A percentile compares a stretch with the other conserved stretches of the same genome.
Conservation (phyloP, 2,113 vertebrate genomes). For the Lophotis ruficrista region DNA sequence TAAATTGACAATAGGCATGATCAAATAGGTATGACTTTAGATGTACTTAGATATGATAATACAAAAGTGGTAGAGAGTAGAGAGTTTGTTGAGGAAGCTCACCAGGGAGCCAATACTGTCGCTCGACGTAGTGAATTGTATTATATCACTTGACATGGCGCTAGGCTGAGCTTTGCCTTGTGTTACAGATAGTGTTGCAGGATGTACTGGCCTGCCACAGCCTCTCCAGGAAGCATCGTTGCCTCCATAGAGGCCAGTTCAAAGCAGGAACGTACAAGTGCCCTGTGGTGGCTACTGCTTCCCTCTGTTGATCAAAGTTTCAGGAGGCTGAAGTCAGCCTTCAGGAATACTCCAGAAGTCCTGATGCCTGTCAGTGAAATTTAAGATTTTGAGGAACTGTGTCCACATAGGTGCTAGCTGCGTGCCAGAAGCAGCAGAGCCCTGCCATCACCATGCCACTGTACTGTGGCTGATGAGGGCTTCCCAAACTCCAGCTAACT, state of each 20-base stretch:
- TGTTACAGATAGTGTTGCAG: background rate
- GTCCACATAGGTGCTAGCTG: background rate
- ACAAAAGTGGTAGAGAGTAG: background rate
- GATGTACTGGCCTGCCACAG: background rate
- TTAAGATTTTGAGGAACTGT: background rate
- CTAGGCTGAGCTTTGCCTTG: background rate
- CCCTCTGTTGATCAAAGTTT: background rate
- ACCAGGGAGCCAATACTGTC: background rate
- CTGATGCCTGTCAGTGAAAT: background rate
- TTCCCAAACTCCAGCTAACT: background rate
- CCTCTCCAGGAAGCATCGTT: accelerated
- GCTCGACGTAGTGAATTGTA: background rate
- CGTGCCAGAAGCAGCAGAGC: background rate
- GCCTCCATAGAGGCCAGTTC: background rate
- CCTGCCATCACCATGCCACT: background rate
- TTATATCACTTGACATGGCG: accelerated
- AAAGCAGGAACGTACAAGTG: background rate
- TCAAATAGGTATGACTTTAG: background rate
- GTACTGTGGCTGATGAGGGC: background rate
- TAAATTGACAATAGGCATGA: background rate
- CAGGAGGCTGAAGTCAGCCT: background rate
- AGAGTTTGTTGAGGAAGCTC: background rate
- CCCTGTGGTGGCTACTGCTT: background rate
- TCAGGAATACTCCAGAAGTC: background rate
- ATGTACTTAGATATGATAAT: background rate